Evolutionary conservation across 2,888 invertebrate species (phyloP), one percentile per base, ranked within the genome.

Genomic region (Cybosia mesomella): DNA sequence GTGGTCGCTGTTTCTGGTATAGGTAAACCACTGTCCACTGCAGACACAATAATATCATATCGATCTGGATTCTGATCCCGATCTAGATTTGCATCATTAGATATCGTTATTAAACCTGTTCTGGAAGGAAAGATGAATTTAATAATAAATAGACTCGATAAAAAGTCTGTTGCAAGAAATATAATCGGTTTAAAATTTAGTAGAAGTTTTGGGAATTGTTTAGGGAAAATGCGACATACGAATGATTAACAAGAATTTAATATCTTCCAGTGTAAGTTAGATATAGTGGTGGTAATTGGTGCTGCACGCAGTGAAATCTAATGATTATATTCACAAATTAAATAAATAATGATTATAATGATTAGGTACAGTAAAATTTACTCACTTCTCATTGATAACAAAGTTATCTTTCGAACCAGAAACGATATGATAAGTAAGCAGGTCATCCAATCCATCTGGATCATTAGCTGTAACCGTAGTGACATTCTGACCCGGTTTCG

Each of bases 1-100:
- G 97, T 96, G 0, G 97, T 97, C 0, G 97, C 97, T 0, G 97
- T 97, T 92, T 97, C 97, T 11, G 96, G 96, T 28, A 97, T 96
- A 0, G 97, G 97, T 15, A 93, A 90, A 0, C 97, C 97, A 34
- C 97, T 96, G 80, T 97, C 97, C 0, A 97, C 96, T 0, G 97
- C 98, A 73, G 97, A 96, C 0, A 98, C 96, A 28, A 97, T 95
- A 0, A 97, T 96, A 81, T 97, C 96, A 79, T 97, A 97, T 76
- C 96, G 95, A 58, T 96, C 96, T 72, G 96, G 95, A 68, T 96
- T 96, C 0, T 95, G 85, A 77, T 97, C 97, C 3, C 97, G 92
- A 83, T 97, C 97, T 61, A 98, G 91, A 68, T 96, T 96, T 0
- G 97, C 97, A 75, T 97, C 97, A 74, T 96, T 96, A 0, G 97